Conservation (phyloP, 1,140 invertebrate genomes). For the Aphaenogaster ashmeadi region DNA sequence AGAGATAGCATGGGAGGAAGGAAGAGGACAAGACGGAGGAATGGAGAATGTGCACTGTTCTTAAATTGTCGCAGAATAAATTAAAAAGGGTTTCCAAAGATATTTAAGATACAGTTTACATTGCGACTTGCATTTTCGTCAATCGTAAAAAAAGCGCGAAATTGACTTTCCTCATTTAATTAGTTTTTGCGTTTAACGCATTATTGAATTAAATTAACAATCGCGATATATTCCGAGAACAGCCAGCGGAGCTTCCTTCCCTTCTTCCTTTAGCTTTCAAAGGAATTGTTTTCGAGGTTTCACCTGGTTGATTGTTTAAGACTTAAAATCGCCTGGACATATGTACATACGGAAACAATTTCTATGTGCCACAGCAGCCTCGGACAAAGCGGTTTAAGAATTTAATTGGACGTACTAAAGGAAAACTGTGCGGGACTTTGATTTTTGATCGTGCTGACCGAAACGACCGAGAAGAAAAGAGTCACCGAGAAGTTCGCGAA, state of each 20-base stretch:
- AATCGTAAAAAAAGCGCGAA: conserved; percentile 20
- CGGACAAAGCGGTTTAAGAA: conserved; percentile 66
- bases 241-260: neutral
- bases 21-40: neutral
- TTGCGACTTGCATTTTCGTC: neutral
- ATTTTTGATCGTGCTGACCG: conserved; percentile 59
- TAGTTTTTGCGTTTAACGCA: neutral
- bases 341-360: conserved; percentile 37
- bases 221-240: neutral
- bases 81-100: conserved; percentile 24
- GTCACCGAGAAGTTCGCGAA: conserved; percentile 57
- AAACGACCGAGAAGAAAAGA: conserved; percentile 26
- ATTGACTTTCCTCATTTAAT: conserved; percentile 22
- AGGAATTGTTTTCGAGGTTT: neutral
- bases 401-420: conserved; percentile 60
- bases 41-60: neutral
- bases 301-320: neutral
- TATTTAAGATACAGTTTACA: neutral
- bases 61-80: conserved; percentile 21
- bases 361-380: conserved; percentile 41
- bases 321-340: neutral
- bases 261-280: neutral
- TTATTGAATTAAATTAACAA: conserved; percentile 37
- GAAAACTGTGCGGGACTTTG: conserved; percentile 51
- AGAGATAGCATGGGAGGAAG: neutral